These are phyloP conservation scores for Tenthredo livida DNA, from an alignment of 2,888 invertebrate genomes.

Conservation along the genomic window DNA sequence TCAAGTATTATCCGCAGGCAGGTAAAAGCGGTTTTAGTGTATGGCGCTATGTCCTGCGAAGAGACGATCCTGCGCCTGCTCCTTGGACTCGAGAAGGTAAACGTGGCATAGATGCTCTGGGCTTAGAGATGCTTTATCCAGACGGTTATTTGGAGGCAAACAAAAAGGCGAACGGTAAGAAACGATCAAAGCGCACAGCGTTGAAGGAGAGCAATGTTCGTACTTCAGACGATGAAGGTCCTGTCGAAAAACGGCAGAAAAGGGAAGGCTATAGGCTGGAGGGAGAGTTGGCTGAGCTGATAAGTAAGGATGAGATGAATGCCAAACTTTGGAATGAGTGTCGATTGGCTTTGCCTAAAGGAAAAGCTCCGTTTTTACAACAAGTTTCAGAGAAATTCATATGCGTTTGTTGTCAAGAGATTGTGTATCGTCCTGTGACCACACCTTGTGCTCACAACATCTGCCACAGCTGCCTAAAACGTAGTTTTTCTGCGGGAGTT, in stretches of 20 bases:
- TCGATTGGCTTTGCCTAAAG: constrained; percentile 77
- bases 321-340: constrained; percentile 86
- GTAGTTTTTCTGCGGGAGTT: constrained; percentile 84
- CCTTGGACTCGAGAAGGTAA: constrained; percentile 89
- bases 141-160: constrained; percentile 84
- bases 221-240: constrained; percentile 62
- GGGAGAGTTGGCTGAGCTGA: constrained; percentile 75
- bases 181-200: constrained; percentile 64
- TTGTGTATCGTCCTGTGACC: constrained; percentile 86
- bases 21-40: constrained; percentile 89
- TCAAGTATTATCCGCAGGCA: constrained; percentile 89
- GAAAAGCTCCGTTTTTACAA: constrained; percentile 76
- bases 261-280: constrained; percentile 75
- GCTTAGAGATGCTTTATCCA: constrained; percentile 80
- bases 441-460: constrained; percentile 88
- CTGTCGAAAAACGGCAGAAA: constrained; percentile 75
- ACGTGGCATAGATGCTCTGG: constrained; percentile 72
- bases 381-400: constrained; percentile 79
- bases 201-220: constrained; percentile 1
- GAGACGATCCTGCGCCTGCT: constrained; percentile 89
- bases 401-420: constrained; percentile 90
- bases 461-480: constrained; percentile 85
- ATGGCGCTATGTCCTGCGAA: constrained; percentile 88
- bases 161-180: constrained; percentile 20
- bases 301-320: constrained; percentile 82